Evolutionary conservation across 2,797 vertebrate genomes (phyloP), one percentile per base, ranked within the genome.

Genomic region (Siniperca scherzeri): DNA sequence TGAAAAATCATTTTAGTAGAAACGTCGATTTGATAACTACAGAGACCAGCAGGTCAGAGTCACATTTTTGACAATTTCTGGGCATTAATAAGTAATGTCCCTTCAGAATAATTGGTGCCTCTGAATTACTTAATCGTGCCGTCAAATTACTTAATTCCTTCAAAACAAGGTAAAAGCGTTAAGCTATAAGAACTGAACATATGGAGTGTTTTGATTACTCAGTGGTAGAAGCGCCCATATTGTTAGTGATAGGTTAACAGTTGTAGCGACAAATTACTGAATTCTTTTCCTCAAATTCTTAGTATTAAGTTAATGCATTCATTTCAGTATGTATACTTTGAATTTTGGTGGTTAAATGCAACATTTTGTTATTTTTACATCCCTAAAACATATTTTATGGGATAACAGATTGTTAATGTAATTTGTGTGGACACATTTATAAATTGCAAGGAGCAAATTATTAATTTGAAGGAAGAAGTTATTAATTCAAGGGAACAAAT

Each of bases 1-100:
- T 81, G 76, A 88, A 87, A 87, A 89, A 87, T 82, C 19, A 77
- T 86, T 86, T 88, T 0, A 42, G 64, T 67, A 74, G 70, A 68
- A 87, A 83, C 80, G 69, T 74, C 40, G 25, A 40, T 83, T 84
- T 90, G 74, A 77, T 80, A 73, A 82, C 16, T 22, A 53, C 40
- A 44, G 25, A 74, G 36, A 44, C 10, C 33, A 72, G 42, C 14
- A 61, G 68, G 80, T 73, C 57, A 66, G 61, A 62, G 38, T n/a
- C 61, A 42, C 11, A 53, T 59, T 72, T 76, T 38, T 77, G 40
- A 40, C 25, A 9, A 52, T 60, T 70, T 66, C 30, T 70, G 5
- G 74, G 48, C 19, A 68, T 7, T 27, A 80, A 66, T 82, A 19
- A 70, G n/a, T 69, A 52, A 52, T 59, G 59, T 74, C 36, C 4